Evolutionary conservation across 2,113 vertebrate genomes (phyloP), one percentile per base, ranked within the genome.

Genomic region (Rhinolophus sinicus): DNA sequence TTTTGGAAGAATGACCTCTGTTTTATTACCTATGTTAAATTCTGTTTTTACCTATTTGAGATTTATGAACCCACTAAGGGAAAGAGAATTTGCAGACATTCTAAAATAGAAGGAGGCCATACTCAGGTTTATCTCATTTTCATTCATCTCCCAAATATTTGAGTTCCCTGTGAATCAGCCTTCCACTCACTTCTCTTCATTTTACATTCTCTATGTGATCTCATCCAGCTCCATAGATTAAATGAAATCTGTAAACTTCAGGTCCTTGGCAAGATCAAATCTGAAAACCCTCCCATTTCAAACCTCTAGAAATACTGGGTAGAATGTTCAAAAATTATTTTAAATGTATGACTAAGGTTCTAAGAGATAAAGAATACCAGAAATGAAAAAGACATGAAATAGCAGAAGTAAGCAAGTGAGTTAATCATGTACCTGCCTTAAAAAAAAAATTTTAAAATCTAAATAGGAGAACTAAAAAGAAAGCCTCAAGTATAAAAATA

Each of bases 21-120:
- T 93, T 93, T 93, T 91, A 81, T 91, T 62, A 16, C 40, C n/a
- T 87, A 5, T 52, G 44, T 93, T 90, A 90, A 62, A 80, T 87
- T 89, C 10, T 33, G 77, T 93, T 92, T 84, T 72, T 14, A 69
- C 44, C 47, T 62, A 2, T 4, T 62, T 82, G 50, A 75, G 58
- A 86, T 91, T 60, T 64, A 84, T 54, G 40, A 95, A 50, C 16
- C 5, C 28, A 72, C 40, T 88, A 58, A 77, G 3, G 10, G 22
- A 35, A 40, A 85, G 8, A 47, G 7, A 69, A 4, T 72, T 50
- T 24, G 16, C 8, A 84, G 67, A 83, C 38, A 92, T 62, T 83
- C 22, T 73, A 47, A 35, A 75, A 35, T 33, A 62, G 38, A 93
- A 44, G 19, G 70, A 80, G 56, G 28, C 15, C 72, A 73, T n/a